A percentile compares a stretch with the other conserved stretches of the same genome.
These are phyloP conservation scores for Xestia xanthographa DNA, from an alignment of 2,888 invertebrate species.

Conservation along the genomic window DNA sequence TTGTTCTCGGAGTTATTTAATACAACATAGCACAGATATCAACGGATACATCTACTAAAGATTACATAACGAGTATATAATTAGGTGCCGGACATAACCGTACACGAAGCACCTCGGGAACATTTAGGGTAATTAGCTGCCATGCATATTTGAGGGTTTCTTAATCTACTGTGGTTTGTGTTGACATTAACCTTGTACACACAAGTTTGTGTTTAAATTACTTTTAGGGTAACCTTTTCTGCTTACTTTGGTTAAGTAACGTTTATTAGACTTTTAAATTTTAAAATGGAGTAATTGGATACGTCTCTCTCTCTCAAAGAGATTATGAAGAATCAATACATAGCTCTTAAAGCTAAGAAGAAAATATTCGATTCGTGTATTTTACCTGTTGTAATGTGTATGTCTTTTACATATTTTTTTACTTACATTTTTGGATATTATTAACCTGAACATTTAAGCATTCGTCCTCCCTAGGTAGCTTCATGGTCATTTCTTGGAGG, in stretches of 20 bases:
- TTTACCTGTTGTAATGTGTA: no score
- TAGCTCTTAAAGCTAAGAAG: no score
- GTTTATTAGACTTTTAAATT: not conserved
- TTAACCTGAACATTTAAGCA: no score
- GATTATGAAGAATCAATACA: no score
- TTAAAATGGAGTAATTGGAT: not conserved
- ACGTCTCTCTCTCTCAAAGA: no score
- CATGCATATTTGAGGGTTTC: conserved; percentile 46
- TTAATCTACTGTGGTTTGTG: conserved; percentile 29
- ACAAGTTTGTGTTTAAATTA: conserved; percentile 33
- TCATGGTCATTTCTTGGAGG: no score
- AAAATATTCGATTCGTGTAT: no score
- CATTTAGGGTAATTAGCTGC: conserved; percentile 44
- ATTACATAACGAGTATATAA: conserved; percentile 32
- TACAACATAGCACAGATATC: not conserved
- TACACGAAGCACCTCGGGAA: conserved; percentile 2
- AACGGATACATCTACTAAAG: conserved; percentile 21
- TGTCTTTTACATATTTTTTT: no score
- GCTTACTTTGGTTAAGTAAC: conserved; percentile 20
- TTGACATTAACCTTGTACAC: conserved; percentile 20
- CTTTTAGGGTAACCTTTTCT: conserved; percentile 24
- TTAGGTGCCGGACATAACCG: conserved; percentile 13
- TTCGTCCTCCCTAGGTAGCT: no score
- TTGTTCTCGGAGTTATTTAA: not conserved
- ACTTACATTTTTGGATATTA: no score